Evolutionary conservation across 2,797 vertebrate species (phyloP).

Genomic region (Enteromius radiatus): DNA sequence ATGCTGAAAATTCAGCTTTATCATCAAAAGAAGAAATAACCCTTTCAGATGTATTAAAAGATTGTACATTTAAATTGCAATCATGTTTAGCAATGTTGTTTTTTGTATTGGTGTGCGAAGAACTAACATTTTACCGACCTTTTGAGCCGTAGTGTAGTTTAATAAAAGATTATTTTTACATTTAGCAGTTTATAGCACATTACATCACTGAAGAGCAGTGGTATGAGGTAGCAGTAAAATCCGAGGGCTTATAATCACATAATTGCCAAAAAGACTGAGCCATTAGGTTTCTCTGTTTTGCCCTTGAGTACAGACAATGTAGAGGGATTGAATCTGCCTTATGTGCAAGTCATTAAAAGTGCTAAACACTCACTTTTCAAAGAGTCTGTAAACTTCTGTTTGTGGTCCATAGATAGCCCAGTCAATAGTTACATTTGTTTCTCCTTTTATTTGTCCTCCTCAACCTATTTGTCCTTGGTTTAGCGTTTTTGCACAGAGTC

Average conservation of each 20-base stretch:
- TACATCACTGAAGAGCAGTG: background rate
- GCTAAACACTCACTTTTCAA: background rate
- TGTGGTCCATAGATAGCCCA: background rate
- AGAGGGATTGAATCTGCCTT: background rate
- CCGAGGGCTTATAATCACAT: background rate
- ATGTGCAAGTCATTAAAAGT: background rate
- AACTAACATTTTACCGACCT: background rate
- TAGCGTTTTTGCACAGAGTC: slow-evolving; percentile 88
- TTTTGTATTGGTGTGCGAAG: background rate
- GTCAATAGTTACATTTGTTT: background rate
- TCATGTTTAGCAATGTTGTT: background rate
- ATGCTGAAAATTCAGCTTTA: background rate
- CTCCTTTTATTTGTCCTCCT: background rate
- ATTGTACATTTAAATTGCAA: background rate
- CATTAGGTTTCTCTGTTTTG: background rate
- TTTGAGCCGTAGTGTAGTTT: background rate
- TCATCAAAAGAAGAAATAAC: background rate
- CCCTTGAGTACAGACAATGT: no score
- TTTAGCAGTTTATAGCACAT: background rate
- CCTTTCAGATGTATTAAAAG: background rate
- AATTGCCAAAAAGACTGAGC: background rate
- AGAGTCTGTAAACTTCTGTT: background rate
- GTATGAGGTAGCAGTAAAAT: background rate
- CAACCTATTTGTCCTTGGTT: background rate
- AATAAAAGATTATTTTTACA: background rate